Percentiles rank a stretch among this genome's conserved stretches.
These are phyloP conservation scores for Agonopterix subpropinquella DNA, from an alignment of 2,888 invertebrate species.

Conservation along the genomic window DNA sequence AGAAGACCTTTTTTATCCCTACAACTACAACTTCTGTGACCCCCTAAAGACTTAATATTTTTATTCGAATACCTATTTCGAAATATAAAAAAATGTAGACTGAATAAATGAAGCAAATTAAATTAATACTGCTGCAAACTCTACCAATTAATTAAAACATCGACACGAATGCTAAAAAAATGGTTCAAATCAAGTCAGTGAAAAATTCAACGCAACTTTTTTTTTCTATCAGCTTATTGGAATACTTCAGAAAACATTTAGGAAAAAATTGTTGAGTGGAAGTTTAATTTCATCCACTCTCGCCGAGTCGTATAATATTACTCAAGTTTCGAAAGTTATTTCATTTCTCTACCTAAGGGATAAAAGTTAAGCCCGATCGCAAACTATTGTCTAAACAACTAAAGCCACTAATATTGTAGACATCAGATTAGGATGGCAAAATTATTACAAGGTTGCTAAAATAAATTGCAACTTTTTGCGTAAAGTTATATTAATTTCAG, in stretches of 20 bases:
- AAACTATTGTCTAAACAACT: slow-evolving; percentile 30
- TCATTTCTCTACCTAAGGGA: slow-evolving; percentile 42
- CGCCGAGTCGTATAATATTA: slow-evolving; percentile 36
- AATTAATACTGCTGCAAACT: too few relatives aligned
- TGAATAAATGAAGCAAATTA: too few relatives aligned
- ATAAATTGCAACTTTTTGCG: too few relatives aligned
- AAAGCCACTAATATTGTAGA: slow-evolving; percentile 3
- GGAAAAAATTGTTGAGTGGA: slow-evolving; percentile 35
- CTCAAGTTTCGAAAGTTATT: slow-evolving; percentile 49
- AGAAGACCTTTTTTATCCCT: too few relatives aligned
- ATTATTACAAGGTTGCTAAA: too few relatives aligned
- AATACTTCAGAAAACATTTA: slow-evolving; percentile 43
- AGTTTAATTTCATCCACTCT: slow-evolving; percentile 43
- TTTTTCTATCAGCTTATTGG: slow-evolving; percentile 35
- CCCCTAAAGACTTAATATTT: too few relatives aligned
- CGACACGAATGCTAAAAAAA: not conserved
- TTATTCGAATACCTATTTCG: too few relatives aligned
- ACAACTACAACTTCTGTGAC: too few relatives aligned
- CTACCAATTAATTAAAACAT: too few relatives aligned
- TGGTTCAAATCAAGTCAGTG: slow-evolving; percentile 3
- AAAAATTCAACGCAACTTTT: slow-evolving; percentile 14
- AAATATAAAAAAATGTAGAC: too few relatives aligned
- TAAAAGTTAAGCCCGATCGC: slow-evolving; percentile 30
- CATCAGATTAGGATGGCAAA: not conserved
- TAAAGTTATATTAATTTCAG: too few relatives aligned